phyloP scores from a whole-genome alignment of 2,888 invertebrate species.

The Alentia gelatinosa region DNA sequence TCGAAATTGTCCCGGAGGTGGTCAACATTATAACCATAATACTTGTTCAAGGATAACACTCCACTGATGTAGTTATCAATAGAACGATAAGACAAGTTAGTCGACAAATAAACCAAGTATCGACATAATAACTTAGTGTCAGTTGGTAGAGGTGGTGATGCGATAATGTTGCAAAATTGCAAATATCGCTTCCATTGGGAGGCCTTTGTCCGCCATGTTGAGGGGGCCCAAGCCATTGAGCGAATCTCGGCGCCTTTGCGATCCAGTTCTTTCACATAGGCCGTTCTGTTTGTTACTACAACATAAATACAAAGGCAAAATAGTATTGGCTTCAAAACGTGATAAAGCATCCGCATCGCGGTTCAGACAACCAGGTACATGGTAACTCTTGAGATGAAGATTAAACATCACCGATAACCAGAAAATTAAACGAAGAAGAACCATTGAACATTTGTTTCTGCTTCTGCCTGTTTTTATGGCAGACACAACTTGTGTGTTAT shows the following conservation, averaged over 20 bases:
- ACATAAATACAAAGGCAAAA: neutral
- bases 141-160: neutral
- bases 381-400: neutral
- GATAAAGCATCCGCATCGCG: neutral
- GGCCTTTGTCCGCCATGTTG: neutral
- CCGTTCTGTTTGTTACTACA: neutral
- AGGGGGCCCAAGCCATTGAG: neutral
- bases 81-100: neutral
- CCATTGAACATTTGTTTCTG: neutral
- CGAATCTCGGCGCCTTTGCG: neutral
- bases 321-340: neutral
- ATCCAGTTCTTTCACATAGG: neutral
- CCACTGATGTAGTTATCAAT: neutral
- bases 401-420: neutral
- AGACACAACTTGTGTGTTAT: neutral
- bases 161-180: neutral
- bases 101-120: neutral
- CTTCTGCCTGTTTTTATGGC: neutral
- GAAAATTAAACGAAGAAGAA: neutral
- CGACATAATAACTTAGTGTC: neutral
- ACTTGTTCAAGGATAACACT: neutral
- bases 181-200: neutral
- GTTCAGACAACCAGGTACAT: neutral
- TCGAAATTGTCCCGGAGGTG: neutral
- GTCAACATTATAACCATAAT: neutral